Conservation (phyloP, 1,140 invertebrate species). For the Lepeophtheirus salmonis region DNA sequence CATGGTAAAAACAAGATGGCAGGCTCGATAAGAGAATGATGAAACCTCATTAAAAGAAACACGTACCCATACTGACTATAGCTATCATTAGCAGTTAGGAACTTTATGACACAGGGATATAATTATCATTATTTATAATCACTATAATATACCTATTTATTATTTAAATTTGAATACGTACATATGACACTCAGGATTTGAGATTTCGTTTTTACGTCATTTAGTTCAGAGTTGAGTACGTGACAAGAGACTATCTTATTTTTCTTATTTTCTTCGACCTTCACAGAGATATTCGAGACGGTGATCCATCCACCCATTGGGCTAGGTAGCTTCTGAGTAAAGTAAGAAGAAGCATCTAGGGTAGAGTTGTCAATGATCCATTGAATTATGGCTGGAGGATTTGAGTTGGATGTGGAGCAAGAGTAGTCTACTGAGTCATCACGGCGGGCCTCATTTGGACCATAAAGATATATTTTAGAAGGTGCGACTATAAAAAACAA, state of each 20-base stretch:
- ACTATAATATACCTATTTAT: no score
- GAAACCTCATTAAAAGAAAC: no score
- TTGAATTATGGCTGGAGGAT: slow-evolving; percentile 74
- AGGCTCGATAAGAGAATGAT: no score
- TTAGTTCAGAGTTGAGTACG: slow-evolving; percentile 59
- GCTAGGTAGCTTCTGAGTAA: not conserved
- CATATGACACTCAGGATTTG: slow-evolving; percentile 77
- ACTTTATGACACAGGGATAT: no score
- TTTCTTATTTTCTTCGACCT: slow-evolving; percentile 49
- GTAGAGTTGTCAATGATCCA: slow-evolving; percentile 29
- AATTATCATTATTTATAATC: no score
- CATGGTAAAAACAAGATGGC: no score
- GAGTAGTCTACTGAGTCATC: slow-evolving; percentile 64
- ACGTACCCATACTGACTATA: no score
- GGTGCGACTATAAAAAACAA: slow-evolving; percentile 19
- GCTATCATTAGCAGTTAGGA: no score
- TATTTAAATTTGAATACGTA: no score
- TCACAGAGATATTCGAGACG: slow-evolving; percentile 61
- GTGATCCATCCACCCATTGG: slow-evolving; percentile 60
- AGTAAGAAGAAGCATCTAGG: not conserved
- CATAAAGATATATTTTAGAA: slow-evolving; percentile 19
- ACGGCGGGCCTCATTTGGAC: slow-evolving; percentile 49
- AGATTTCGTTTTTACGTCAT: slow-evolving; percentile 63
- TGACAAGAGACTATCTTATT: slow-evolving; percentile 68
- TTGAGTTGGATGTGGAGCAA: slow-evolving; percentile 69